Conservation (phyloP, 2,888 invertebrate genomes). For the Thereva nobilitata region DNA sequence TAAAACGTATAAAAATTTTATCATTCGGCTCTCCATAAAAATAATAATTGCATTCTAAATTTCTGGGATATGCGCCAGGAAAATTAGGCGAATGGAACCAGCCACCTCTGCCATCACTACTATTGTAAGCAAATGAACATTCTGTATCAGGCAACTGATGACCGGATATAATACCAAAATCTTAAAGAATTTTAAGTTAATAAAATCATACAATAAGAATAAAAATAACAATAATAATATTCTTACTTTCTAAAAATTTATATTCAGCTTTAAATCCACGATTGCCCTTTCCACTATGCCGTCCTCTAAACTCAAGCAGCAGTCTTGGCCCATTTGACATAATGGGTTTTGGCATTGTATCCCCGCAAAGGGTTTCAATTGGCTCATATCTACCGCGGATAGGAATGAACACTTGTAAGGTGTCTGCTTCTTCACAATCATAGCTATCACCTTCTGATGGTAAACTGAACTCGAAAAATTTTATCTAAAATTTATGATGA, state of each 20-base stretch:
- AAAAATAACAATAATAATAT: neutral
- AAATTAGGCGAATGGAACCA: conserved; percentile 88
- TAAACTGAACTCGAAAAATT: conserved; percentile 55
- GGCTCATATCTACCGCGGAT: conserved; percentile 83
- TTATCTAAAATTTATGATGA: conserved; percentile 47
- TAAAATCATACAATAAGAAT: neutral
- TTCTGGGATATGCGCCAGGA: conserved; percentile 86
- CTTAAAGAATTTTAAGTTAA: conserved; percentile 59
- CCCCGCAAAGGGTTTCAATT: conserved; percentile 86
- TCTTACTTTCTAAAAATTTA: conserved; percentile 87
- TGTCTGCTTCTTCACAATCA: conserved; percentile 52
- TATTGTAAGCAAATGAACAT: conserved; percentile 88
- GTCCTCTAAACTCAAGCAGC: conserved; percentile 82
- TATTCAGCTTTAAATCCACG: conserved; percentile 88
- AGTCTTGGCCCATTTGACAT: conserved; percentile 92
- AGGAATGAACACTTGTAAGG: conserved; percentile 68
- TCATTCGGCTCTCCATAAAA: conserved; percentile 81
- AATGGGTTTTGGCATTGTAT: conserved; percentile 78
- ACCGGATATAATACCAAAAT: conserved; percentile 86
- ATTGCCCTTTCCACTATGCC: conserved; percentile 74
- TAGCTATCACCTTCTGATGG: conserved; percentile 51
- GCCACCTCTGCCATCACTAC: conserved; percentile 77
- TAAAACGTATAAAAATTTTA: conserved; percentile 81
- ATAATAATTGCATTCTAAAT: conserved; percentile 89
- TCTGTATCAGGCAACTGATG: conserved; percentile 75